Evolutionary conservation across 2,888 invertebrate species (phyloP), one percentile per base, ranked within the genome.

Genomic region (Acanthopleura granulata): DNA sequence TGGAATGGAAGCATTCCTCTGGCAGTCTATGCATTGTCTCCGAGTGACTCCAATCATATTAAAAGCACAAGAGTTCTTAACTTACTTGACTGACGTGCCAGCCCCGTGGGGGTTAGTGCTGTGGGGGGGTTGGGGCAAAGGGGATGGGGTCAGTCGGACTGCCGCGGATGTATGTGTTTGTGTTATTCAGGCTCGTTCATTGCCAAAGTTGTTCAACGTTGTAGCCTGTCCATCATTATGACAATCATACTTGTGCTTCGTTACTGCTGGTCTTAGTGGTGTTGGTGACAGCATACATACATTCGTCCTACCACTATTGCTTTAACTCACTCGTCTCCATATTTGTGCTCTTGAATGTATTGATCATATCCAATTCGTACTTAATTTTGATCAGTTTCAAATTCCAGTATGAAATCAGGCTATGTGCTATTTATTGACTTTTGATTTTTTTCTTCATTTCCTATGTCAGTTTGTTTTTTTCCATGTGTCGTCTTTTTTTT

Each of bases 1-100:
- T 66, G 22, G 66, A 66, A 27, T 66, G 66, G 22, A 66, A 15
- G 27, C 66, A 27, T 66, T 66, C 66, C 66, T 71, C 40, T 71
- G 71, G 27, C 71, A 71, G 27, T 71, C 71, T 71, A 71, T 71
- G 71, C 71, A 71, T 29, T 71, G 71, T 71, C 71, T 27, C 50
- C 40, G 30, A 18, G 71, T 71, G 57, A 57, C 57, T 57, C 22
- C n/a, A 18, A n/a, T 57, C 22, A 18, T 57, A 57, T 22, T 40
- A 57, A 57, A 57, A 57, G 57, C 57, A 57, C 57, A n/a, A 18
- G 57, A n/a, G 57, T 18, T 57, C 57, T 57, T 57, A 57, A 18
- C 22, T 57, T 57, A n/a, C 22, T 57, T 57, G 57, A 57, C 57
- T 57, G 57, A 57, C n/a, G 12, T 57, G 57, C 40, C 40, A 40